phyloP scores from a whole-genome alignment of 2,888 invertebrate species.

The Acholoe squamosa region DNA sequence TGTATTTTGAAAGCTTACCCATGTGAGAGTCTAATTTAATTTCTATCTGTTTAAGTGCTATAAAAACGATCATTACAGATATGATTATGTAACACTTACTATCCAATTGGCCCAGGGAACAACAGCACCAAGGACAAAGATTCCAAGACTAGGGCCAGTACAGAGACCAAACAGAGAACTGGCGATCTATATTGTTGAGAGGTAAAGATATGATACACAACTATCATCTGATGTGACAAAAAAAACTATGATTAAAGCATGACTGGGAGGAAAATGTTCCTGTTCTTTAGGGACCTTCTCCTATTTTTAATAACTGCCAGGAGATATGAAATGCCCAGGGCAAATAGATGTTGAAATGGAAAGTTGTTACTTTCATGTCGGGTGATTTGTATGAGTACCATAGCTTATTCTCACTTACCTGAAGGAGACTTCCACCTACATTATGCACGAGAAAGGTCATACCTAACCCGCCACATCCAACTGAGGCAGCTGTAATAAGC shows the following conservation, averaged over 20 bases:
- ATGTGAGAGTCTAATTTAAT: no score
- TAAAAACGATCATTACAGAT: no score
- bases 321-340: no score
- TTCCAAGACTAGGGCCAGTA: background rate
- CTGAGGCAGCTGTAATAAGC: background rate
- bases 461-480: background rate
- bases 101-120: conserved; percentile 22
- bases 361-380: no score
- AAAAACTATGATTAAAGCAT: background rate
- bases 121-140: background rate
- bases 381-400: no score
- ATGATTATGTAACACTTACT: conserved; percentile 15
- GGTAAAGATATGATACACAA: background rate
- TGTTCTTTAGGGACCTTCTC: no score
- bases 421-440: conserved; percentile 17
- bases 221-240: background rate
- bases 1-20: no score
- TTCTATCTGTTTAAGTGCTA: no score
- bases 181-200: background rate
- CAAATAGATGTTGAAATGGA: no score
- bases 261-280: no score
- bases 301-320: no score
- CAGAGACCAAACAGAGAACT: background rate
- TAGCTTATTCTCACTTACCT: background rate
- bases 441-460: conserved; percentile 15